These are phyloP conservation scores for Phoenicopterus ruber DNA, from an alignment of 2,113 vertebrate species.

Conservation along the genomic window DNA sequence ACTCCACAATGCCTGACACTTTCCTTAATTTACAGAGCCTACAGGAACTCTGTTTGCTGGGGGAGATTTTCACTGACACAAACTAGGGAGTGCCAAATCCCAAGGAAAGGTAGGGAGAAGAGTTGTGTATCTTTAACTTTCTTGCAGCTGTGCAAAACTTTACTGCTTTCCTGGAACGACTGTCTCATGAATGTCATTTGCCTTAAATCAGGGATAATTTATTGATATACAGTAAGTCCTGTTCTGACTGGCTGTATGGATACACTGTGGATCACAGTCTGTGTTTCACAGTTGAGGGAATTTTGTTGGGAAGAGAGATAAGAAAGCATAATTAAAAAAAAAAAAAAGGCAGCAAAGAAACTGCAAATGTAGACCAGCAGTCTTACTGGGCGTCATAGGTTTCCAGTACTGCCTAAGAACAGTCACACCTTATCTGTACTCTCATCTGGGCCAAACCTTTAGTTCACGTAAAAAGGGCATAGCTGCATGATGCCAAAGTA, in stretches of 20 bases:
- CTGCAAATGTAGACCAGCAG: background rate
- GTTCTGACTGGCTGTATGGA: background rate
- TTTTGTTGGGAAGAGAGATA: background rate
- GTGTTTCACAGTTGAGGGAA: background rate
- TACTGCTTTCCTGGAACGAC: background rate
- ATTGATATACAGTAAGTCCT: background rate
- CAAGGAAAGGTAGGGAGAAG: background rate
- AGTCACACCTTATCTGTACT: background rate
- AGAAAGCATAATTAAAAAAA: background rate
- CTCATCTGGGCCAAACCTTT: background rate
- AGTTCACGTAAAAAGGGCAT: background rate
- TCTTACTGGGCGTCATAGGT: background rate
- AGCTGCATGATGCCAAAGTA: background rate
- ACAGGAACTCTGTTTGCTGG: background rate
- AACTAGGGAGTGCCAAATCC: background rate
- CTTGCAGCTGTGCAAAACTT: background rate
- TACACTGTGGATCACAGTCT: background rate
- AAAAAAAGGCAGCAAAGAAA: background rate
- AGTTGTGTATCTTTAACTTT: background rate
- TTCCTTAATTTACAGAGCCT: background rate
- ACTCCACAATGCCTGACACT: background rate
- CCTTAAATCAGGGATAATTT: background rate
- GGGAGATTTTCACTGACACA: background rate
- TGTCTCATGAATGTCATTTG: background rate
- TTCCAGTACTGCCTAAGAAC: background rate